Percentiles rank a stretch among this genome's conserved stretches.
These are phyloP conservation scores for Eumeta japonica DNA, from an alignment of 1,140 invertebrate genomes.

Conservation along the genomic window DNA sequence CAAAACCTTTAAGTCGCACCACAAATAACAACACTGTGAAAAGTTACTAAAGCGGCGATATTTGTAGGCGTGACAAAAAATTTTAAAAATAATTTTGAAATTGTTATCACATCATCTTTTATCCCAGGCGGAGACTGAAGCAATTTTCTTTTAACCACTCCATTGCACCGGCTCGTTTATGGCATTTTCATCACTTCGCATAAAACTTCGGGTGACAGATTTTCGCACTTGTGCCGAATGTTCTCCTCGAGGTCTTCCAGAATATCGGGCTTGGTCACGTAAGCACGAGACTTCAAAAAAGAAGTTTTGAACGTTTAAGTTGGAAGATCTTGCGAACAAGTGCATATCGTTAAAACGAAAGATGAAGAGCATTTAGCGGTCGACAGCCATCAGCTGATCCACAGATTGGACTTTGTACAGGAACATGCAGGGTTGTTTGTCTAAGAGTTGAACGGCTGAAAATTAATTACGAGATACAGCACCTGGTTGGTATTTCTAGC, in stretches of 20 bases:
- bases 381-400: conserved; percentile 13
- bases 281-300: conserved; percentile 22
- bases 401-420: conserved; percentile 12
- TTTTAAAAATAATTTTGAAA: too few species aligned
- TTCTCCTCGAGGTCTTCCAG: conserved; percentile 21
- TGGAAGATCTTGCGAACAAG: conserved; percentile 17
- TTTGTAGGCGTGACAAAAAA: too few species aligned
- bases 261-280: conserved; percentile 18
- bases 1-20: too few species aligned
- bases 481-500: too few species aligned
- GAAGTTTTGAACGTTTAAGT: conserved; percentile 31
- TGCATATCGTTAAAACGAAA: conserved; percentile 13
- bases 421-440: conserved; percentile 12
- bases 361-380: conserved; percentile 15
- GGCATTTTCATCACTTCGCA: background rate
- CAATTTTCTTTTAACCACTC: background rate
- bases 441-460: conserved; percentile 8
- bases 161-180: background rate
- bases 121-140: too few species aligned
- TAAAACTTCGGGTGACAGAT: background rate
- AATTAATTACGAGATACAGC: background rate
- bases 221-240: conserved; percentile 12
- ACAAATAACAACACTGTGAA: too few species aligned
- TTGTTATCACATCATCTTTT: too few species aligned
- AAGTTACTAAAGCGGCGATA: too few species aligned